phyloP scores from a whole-genome alignment of 2,113 vertebrate species.

The Lepus timidus region DNA sequence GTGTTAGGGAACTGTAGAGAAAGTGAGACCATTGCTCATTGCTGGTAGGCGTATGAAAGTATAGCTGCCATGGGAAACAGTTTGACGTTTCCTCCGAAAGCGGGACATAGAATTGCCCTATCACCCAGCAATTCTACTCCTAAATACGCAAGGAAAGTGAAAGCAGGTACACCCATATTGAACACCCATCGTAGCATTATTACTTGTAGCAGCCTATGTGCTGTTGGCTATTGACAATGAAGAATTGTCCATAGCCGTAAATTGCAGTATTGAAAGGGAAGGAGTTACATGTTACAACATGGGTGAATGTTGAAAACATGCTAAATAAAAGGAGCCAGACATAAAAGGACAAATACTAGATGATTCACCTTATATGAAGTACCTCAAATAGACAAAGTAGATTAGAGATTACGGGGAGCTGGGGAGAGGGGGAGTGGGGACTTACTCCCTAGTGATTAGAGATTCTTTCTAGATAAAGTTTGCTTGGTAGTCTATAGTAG shows the following conservation, averaged over 20 bases:
- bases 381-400: neutral
- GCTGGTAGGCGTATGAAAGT: neutral
- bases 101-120: rapidly evolving
- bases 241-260: too few relatives aligned
- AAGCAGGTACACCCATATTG: neutral
- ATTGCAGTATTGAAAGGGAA: too few relatives aligned
- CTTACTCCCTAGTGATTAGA: rapidly evolving
- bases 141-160: neutral
- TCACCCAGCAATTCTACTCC: too few relatives aligned
- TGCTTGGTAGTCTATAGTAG: too few relatives aligned
- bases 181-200: rapidly evolving
- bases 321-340: too few relatives aligned
- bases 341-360: too few relatives aligned
- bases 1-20: neutral
- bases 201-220: neutral
- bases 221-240: rapidly evolving
- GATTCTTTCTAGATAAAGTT: too few relatives aligned
- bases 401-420: neutral
- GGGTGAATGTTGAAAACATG: too few relatives aligned
- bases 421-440: neutral
- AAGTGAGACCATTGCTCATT: rapidly evolving
- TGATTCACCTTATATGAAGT: neutral
- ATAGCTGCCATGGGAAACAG: neutral
- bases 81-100: neutral
- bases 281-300: too few relatives aligned